A percentile compares a stretch with the other conserved stretches of the same genome.
phyloP scores from a whole-genome alignment of 2,888 invertebrate species.

The Vanessa cardui region DNA sequence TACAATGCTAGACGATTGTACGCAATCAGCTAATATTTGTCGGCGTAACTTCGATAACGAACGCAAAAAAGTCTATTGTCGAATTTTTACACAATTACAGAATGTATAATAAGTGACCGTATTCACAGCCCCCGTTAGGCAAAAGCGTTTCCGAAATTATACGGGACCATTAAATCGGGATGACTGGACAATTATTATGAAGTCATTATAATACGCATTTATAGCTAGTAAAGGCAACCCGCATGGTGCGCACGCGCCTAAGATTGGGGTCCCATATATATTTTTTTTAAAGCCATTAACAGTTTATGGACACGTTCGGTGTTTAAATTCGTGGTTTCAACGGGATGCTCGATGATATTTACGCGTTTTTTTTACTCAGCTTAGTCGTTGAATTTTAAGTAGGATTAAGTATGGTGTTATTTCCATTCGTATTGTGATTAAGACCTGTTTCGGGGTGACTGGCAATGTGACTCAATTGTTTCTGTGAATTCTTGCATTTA shows the following conservation, averaged over 20 bases:
- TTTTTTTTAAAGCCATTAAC: conserved; percentile 35
- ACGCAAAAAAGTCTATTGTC: conserved; percentile 3
- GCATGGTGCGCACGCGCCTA: conserved; percentile 50
- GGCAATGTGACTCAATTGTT: conserved; percentile 34
- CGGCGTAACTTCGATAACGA: conserved; percentile 3
- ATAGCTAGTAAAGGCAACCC: conserved; percentile 46
- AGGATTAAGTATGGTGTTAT: conserved; percentile 37
- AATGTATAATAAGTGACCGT: conserved; percentile 25
- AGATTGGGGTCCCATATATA: conserved; percentile 34
- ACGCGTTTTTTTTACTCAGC: conserved; percentile 18
- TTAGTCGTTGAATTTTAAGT: conserved; percentile 39
- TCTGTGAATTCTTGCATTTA: conserved; percentile 32
- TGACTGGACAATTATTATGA: conserved; percentile 67
- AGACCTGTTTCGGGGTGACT: conserved; percentile 31
- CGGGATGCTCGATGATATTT: neutral
- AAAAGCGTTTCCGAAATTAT: conserved; percentile 35
- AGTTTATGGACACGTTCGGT: conserved; percentile 24
- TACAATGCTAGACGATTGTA: conserved; percentile 18
- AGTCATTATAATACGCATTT: conserved; percentile 58
- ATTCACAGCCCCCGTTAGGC: conserved; percentile 23
- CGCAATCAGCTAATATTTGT: conserved; percentile 12
- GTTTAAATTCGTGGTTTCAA: neutral
- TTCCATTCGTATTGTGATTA: conserved; percentile 38
- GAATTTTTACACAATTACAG: conserved; percentile 3
- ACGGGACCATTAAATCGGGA: conserved; percentile 52